Evolutionary conservation across 2,888 invertebrate genomes (phyloP).

Genomic region (Tachina grossa): DNA sequence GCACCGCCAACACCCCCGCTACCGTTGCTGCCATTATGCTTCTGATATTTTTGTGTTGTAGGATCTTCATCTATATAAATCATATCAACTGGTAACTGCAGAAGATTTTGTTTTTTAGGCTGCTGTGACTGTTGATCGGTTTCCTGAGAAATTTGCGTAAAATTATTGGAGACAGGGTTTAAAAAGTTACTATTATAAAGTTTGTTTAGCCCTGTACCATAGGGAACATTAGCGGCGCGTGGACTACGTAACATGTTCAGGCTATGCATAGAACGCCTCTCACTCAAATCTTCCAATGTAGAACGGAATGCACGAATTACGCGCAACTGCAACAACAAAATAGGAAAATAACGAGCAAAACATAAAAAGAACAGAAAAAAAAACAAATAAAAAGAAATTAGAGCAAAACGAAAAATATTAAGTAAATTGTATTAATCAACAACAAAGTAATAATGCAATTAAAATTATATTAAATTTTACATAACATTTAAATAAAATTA

Average conservation of each 20-base stretch:
- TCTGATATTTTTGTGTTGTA: conserved; percentile 72
- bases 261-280: conserved; percentile 99
- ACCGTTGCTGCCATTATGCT: conserved; percentile 73
- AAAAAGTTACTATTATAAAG: conserved; percentile 80
- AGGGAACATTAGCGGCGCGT: conserved; percentile 84
- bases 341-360: conserved; percentile 81
- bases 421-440: conserved; percentile 62
- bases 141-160: conserved; percentile 69
- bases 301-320: conserved; percentile 99
- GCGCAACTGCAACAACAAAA: conserved; percentile 94
- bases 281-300: conserved; percentile 99
- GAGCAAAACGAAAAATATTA: conserved; percentile 62
- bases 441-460: conserved; percentile 53
- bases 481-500: conserved; percentile 52
- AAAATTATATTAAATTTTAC: conserved; percentile 36
- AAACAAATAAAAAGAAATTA: conserved; percentile 74
- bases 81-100: conserved; percentile 85
- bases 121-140: conserved; percentile 73
- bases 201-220: conserved; percentile 72
- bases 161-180: conserved; percentile 75
- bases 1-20: conserved; percentile 22
- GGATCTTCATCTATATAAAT: conserved; percentile 88
- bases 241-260: conserved; percentile 95
- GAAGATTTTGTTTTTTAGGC: conserved; percentile 73
- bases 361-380: conserved; percentile 73